Percentiles rank a stretch among this genome's conserved stretches.
phyloP scores from a whole-genome alignment of 2,113 vertebrate species.

The Hipposideros armiger region DNA sequence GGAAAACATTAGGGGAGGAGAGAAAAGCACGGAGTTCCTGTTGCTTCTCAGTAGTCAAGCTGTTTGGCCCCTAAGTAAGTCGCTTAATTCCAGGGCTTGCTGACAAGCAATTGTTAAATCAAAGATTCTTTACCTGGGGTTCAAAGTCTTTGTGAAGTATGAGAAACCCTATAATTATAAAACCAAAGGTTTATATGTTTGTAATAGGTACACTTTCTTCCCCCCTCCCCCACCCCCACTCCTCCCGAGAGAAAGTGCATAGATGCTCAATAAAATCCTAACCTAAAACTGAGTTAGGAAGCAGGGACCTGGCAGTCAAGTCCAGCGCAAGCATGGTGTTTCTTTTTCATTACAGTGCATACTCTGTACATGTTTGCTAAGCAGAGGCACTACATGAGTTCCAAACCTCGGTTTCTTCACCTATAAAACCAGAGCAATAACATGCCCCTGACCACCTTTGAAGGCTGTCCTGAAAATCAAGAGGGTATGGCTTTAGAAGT shows the following conservation, averaged over 20 bases:
- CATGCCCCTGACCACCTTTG: neutral
- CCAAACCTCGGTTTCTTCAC: constrained; percentile 11
- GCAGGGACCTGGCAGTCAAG: neutral
- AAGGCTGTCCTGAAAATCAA: constrained; percentile 26
- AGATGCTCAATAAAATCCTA: constrained; percentile 46
- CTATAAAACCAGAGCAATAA: neutral
- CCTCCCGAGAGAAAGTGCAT: neutral
- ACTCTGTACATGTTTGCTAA: neutral
- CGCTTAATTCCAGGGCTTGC: constrained; percentile 68
- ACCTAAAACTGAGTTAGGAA: neutral
- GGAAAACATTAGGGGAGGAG: constrained; percentile 21
- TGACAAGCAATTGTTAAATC: constrained; percentile 72
- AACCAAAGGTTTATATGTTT: constrained; percentile 24
- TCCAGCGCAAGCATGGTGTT: neutral
- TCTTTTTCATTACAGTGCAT: neutral
- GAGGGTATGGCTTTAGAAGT: neutral
- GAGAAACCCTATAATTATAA: constrained; percentile 8
- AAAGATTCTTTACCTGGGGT: constrained; percentile 42
- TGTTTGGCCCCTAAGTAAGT: constrained; percentile 44
- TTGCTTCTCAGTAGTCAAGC: constrained; percentile 50
- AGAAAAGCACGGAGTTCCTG: constrained; percentile 5
- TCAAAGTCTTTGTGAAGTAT: constrained; percentile 45
- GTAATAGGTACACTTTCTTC: neutral
- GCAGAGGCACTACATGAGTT: neutral
- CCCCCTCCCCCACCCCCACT: no score